Percentiles rank a stretch among this genome's conserved stretches.
phyloP scores from a whole-genome alignment of 2,113 vertebrate genomes.

The Pongo abelii region DNA sequence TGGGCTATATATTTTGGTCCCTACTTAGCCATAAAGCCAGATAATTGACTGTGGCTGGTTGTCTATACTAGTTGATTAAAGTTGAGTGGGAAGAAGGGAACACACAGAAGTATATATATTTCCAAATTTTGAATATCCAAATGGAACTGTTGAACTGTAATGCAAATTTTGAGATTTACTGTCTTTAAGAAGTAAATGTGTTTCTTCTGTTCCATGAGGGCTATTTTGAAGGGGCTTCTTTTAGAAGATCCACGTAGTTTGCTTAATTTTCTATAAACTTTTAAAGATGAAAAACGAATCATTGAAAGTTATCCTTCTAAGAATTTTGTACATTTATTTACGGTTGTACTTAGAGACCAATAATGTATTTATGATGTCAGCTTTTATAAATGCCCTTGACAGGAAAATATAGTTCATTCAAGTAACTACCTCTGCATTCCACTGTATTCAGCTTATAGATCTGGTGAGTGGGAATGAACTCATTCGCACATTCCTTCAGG shows the following conservation, averaged over 20 bases:
- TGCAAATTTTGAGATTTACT: not conserved
- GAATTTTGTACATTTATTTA: not conserved
- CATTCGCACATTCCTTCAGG: not conserved
- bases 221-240: not conserved
- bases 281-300: not conserved
- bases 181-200: not conserved
- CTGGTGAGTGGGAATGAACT: constrained; percentile 3
- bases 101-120: not conserved
- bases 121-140: not conserved
- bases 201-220: not conserved
- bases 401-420: not conserved
- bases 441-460: not conserved
- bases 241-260: not conserved
- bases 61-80: not conserved
- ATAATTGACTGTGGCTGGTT: not conserved
- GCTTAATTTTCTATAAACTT: not conserved
- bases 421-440: constrained; percentile 9
- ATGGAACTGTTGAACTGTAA: not conserved
- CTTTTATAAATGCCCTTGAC: constrained; percentile 27
- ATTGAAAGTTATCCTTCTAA: constrained; percentile 5
- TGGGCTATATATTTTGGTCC: not conserved
- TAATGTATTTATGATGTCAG: constrained; percentile 13
- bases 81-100: not conserved
- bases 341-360: constrained; percentile 10
- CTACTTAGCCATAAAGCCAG: not conserved